Percentiles rank a stretch among this genome's conserved stretches.
These are phyloP conservation scores for Pseudolaguvia tuberculata DNA, from an alignment of 2,113 vertebrate genomes.

Conservation along the genomic window DNA sequence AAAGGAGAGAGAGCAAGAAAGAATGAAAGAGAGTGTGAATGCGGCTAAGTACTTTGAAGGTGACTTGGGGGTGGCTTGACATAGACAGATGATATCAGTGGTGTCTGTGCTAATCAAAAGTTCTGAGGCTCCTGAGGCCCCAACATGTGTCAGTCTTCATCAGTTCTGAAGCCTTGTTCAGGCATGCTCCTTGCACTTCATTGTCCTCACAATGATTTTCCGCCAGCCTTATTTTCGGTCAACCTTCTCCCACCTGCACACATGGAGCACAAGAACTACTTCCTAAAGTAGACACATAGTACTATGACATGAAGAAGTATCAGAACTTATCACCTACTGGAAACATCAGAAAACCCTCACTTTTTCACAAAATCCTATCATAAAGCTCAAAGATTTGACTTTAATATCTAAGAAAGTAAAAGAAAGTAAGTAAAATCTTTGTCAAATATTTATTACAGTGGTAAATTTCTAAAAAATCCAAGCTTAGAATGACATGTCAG, in stretches of 20 bases:
- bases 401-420: no score
- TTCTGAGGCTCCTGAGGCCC: constrained; percentile 15
- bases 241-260: constrained; percentile 27
- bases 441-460: no score
- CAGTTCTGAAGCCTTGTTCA: constrained; percentile 9
- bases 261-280: constrained; percentile 10
- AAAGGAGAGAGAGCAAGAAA: background rate
- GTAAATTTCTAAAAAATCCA: no score
- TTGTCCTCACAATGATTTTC: constrained; percentile 32
- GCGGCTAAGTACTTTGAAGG: constrained; percentile 25
- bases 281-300: constrained; percentile 41
- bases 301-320: constrained; percentile 39
- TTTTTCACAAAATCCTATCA: no score
- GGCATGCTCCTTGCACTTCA: constrained; percentile 14
- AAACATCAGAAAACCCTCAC: background rate
- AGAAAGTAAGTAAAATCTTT: no score
- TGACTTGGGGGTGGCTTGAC: constrained; percentile 33
- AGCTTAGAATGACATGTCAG: no score
- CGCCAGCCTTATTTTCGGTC: background rate
- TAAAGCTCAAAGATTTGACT: no score
- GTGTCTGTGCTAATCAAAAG: constrained; percentile 36
- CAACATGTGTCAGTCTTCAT: constrained; percentile 38
- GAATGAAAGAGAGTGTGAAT: background rate
- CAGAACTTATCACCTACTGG: background rate
- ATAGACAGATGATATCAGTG: constrained; percentile 27